These are phyloP conservation scores for Hofmannophila pseudospretella DNA, from an alignment of 2,888 invertebrate genomes.

Conservation along the genomic window DNA sequence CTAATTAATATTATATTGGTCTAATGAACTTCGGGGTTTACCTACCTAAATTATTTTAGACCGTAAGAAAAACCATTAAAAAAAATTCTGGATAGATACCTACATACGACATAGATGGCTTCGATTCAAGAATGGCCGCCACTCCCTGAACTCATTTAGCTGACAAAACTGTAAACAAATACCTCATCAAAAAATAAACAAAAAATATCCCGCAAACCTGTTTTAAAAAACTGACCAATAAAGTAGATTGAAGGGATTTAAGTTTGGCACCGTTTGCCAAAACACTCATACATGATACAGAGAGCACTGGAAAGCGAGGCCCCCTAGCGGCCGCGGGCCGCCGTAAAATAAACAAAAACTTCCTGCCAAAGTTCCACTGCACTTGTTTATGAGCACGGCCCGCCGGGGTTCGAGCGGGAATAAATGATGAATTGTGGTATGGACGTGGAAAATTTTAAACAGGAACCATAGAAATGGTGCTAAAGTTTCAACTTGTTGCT, in stretches of 20 bases:
- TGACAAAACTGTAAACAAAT: too few relatives aligned
- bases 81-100: too few relatives aligned
- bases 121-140: too few relatives aligned
- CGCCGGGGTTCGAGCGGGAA: constrained; percentile 41
- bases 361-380: constrained; percentile 63
- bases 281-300: constrained; percentile 35
- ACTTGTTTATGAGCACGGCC: constrained; percentile 62
- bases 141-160: too few relatives aligned
- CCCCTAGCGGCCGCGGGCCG: constrained; percentile 25
- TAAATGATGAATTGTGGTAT: constrained; percentile 34
- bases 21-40: too few relatives aligned
- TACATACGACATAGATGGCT: too few relatives aligned
- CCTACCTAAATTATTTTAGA: too few relatives aligned
- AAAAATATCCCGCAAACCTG: too few relatives aligned
- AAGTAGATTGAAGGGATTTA: constrained; percentile 25
- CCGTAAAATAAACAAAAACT: constrained; percentile 65
- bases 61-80: too few relatives aligned
- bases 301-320: constrained; percentile 33
- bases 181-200: too few relatives aligned
- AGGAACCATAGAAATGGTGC: not conserved
- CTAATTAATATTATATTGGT: too few relatives aligned
- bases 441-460: not conserved
- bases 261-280: constrained; percentile 43
- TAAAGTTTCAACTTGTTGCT: not conserved
- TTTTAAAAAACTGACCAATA: constrained; percentile 20